phyloP scores from a whole-genome alignment of 2,113 vertebrate species.

The Glaucomys volans region DNA sequence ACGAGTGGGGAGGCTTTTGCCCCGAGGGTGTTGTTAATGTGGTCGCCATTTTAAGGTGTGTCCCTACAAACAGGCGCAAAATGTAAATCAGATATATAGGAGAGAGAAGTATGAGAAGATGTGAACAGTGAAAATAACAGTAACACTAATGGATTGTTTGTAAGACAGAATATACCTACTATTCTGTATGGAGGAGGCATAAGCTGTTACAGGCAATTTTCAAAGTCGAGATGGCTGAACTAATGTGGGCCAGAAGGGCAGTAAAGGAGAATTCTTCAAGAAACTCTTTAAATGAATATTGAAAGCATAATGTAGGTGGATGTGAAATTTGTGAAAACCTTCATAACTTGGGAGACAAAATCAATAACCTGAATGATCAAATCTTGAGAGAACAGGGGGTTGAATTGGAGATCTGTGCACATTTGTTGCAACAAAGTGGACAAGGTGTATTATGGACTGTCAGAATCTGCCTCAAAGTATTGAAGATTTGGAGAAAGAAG shows the following conservation, averaged over 20 bases:
- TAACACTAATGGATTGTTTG: background rate
- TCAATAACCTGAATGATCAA: background rate
- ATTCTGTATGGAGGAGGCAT: background rate
- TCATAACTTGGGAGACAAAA: background rate
- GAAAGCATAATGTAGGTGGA: background rate
- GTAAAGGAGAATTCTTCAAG: background rate
- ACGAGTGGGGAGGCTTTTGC: too few relatives aligned
- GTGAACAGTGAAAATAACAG: background rate
- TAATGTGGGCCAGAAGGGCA: background rate
- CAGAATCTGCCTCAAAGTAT: background rate
- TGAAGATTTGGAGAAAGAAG: background rate
- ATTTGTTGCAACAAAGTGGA: background rate
- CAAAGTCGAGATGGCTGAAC: background rate
- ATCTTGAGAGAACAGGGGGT: background rate
- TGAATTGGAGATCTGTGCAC: background rate
- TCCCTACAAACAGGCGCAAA: too few relatives aligned
- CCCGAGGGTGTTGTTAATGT: too few relatives aligned
- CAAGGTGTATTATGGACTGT: background rate
- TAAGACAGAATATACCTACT: background rate
- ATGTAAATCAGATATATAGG: background rate
- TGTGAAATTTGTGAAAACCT: background rate
- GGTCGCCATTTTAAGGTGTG: too few relatives aligned
- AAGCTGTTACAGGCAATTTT: background rate
- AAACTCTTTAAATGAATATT: background rate
- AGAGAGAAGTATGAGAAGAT: background rate